Evolutionary conservation across 2,888 invertebrate species (phyloP), one percentile per base, ranked within the genome.

Genomic region (Leptinotarsa haldemani): DNA sequence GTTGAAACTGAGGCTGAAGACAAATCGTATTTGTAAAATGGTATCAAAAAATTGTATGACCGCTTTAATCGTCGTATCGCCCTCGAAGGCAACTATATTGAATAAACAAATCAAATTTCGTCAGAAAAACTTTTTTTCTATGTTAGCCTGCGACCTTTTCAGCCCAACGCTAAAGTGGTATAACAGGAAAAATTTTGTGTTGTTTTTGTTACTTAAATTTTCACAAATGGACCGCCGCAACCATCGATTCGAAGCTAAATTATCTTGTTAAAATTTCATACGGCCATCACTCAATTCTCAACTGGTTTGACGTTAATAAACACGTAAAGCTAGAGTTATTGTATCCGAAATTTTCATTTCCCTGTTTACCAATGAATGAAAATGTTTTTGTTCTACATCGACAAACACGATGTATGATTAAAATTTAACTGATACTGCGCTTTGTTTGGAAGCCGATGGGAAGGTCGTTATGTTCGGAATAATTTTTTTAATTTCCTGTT

Each of bases 201-300:
- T 40, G 30, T 40, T 40, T 7, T 9, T 40, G 9, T 20, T 58
- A 25, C 25, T 58, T 52, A 52, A 9, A 52, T n/a, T 56, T 20
- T 22, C 56, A 20, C 56, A 58, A 58, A 15, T 22, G 22, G 15
- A 1, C 15, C 30, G 30, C 30, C 30, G 30, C 30, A 30, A 30
- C 30, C 30, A 30, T 30, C 7, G 30, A 30, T 40, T 9, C 40
- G 40, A 2, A 40, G 40, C 40, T 40, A 9, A 40, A 40, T 40
- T 40, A 22, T 58, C 22, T 58, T 58, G 58, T 58, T 58, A 16
- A 58, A 20, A 40, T 61, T 30, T 15, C 25, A 61, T n/a, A 30
- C 40, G 40, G 15, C n/a, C 40, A 30, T 61, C 30, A 61, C 61
- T 61, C 61, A 30, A 61, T 61, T 61, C 61, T 61, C 61, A 40